phyloP scores from a whole-genome alignment of 2,797 vertebrate species.

The Meda fulgida region DNA sequence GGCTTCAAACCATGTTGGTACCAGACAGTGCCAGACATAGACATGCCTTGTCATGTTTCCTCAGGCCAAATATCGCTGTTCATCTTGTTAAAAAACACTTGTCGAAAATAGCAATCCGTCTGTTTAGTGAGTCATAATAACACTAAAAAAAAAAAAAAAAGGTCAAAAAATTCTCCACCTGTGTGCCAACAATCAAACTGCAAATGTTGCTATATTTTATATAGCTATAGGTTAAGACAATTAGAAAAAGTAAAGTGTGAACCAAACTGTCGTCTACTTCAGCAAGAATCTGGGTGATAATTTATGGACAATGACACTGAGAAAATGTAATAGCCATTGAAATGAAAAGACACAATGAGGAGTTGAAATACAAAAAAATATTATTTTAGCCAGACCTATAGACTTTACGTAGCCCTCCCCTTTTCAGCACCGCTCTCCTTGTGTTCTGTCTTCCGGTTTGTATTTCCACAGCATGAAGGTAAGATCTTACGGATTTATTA shows the following conservation, averaged over 20 bases:
- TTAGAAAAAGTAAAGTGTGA: not conserved
- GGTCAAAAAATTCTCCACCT: not conserved
- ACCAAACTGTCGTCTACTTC: not conserved
- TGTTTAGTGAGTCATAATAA: slow-evolving; percentile 29
- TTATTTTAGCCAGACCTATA: not conserved
- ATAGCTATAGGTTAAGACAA: not conserved
- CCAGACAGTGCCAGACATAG: not conserved
- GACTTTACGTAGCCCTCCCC: too few relatives aligned
- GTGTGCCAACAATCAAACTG: not conserved
- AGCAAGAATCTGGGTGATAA: not conserved
- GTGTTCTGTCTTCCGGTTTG: too few relatives aligned
- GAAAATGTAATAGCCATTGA: not conserved
- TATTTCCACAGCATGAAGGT: not conserved
- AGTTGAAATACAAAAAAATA: not conserved
- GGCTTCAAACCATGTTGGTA: not conserved
- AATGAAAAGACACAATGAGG: not conserved
- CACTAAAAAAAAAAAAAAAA: not conserved
- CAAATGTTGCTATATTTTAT: not conserved
- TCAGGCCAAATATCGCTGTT: slow-evolving; percentile 3
- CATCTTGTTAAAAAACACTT: not conserved
- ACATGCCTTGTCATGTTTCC: slow-evolving; percentile 10
- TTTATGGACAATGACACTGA: not conserved
- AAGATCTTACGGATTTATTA: not conserved
- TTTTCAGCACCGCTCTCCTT: too few relatives aligned
- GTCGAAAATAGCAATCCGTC: not conserved